A percentile compares a stretch with the other conserved stretches of the same genome.
Evolutionary conservation across 2,888 invertebrate genomes (phyloP).

Genomic region (Lepetodrilus schrolli): DNA sequence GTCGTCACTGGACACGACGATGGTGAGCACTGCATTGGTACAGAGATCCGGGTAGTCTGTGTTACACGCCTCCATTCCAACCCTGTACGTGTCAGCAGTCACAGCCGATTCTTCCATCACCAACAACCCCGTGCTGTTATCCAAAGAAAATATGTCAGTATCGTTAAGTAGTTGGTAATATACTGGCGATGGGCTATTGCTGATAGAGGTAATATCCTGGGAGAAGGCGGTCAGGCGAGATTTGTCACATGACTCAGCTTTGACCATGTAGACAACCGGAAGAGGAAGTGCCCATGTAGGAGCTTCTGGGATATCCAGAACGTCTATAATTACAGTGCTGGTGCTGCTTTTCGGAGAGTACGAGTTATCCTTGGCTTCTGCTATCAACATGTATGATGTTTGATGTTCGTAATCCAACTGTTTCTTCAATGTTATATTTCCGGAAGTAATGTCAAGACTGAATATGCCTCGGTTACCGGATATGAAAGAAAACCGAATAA

Average conservation of each 20-base stretch:
- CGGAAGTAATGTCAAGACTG: conserved; percentile 17
- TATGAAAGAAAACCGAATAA: conserved; percentile 28
- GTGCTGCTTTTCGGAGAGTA: conserved; percentile 29
- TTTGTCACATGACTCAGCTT: conserved; percentile 30
- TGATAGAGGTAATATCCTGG: conserved; percentile 32
- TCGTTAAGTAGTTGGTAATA: conserved; percentile 37
- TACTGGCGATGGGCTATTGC: conserved; percentile 28
- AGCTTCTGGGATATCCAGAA: conserved; percentile 41
- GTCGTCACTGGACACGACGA: conserved; percentile 31
- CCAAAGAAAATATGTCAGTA: conserved; percentile 33
- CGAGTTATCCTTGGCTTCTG: conserved; percentile 38
- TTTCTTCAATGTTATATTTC: conserved; percentile 31
- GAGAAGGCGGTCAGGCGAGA: conserved; percentile 34
- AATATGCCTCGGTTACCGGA: conserved; percentile 19
- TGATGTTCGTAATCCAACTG: conserved; percentile 32
- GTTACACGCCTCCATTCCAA: conserved; percentile 38
- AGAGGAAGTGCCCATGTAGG: conserved; percentile 40
- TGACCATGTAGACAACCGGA: conserved; percentile 35
- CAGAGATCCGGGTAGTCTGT: conserved; percentile 30
- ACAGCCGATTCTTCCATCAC: not conserved
- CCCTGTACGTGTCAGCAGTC: not conserved
- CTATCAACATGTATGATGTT: conserved; percentile 21
- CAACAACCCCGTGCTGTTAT: conserved; percentile 36
- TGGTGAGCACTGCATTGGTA: conserved; percentile 35
- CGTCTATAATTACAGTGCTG: conserved; percentile 32